Percentiles rank a stretch among this genome's conserved stretches.
phyloP scores from a whole-genome alignment of 2,888 invertebrate species.

The Ametastegia equiseti region DNA sequence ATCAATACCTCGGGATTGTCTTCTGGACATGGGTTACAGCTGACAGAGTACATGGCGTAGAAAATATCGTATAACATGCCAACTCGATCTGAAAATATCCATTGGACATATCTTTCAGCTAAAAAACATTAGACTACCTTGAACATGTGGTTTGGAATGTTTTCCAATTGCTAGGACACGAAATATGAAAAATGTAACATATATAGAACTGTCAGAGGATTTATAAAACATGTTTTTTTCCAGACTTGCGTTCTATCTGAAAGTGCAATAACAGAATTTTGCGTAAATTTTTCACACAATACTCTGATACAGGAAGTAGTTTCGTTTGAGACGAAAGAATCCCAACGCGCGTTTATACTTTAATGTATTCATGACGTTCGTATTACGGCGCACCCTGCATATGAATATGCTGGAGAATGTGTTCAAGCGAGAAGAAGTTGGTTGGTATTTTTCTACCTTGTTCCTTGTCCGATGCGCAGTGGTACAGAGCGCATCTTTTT shows the following conservation, averaged over 20 bases:
- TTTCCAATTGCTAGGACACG: neutral
- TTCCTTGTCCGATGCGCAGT: neutral
- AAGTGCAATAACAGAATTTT: neutral
- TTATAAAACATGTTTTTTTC: neutral
- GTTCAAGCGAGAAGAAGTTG: slow-evolving; percentile 8
- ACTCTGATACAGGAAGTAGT: neutral
- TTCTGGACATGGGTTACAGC: neutral
- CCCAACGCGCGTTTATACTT: slow-evolving; percentile 23
- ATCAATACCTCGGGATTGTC: too few species aligned
- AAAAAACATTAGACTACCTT: neutral
- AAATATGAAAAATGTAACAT: neutral
- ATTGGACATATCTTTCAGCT: neutral
- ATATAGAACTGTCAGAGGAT: neutral
- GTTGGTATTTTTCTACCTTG: neutral
- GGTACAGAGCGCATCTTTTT: neutral
- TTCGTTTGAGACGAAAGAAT: neutral
- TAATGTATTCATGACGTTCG: slow-evolving; percentile 41
- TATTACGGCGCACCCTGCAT: neutral
- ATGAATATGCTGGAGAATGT: slow-evolving; percentile 18
- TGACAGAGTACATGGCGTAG: neutral
- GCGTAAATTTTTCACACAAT: neutral
- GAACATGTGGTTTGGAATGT: neutral
- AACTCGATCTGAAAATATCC: neutral
- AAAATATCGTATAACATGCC: neutral
- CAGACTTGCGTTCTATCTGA: neutral